Percentiles rank a stretch among this genome's conserved stretches.
Conservation (phyloP, 2,888 invertebrate genomes). For the Phania funesta region DNA sequence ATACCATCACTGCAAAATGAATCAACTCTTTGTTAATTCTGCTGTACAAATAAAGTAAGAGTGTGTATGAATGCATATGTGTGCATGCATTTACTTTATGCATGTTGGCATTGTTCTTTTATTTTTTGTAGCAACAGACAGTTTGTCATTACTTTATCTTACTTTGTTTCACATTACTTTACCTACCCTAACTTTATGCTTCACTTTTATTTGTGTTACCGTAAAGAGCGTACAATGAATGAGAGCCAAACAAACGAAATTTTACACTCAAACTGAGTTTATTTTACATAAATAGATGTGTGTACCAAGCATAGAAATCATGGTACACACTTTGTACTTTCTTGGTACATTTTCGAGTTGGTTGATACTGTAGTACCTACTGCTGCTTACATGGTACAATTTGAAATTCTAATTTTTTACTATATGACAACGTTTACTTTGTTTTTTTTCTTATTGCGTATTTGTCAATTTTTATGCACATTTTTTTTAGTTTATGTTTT, state of each 20-base stretch:
- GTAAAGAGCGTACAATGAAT: conserved; percentile 25
- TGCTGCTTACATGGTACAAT: too few relatives aligned
- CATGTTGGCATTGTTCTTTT: neutral
- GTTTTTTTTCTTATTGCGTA: too few relatives aligned
- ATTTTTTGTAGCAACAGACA: conserved; percentile 31
- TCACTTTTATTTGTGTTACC: conserved; percentile 32
- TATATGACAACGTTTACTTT: too few relatives aligned
- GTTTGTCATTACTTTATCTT: conserved; percentile 44
- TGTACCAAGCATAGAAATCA: too few relatives aligned
- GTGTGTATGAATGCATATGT: neutral
- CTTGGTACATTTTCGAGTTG: too few relatives aligned
- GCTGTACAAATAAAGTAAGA: neutral
- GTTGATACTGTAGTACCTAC: too few relatives aligned
- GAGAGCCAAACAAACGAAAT: conserved; percentile 11
- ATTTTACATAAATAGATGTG: too few relatives aligned
- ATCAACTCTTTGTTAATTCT: conserved; percentile 39
- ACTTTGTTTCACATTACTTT: conserved; percentile 50
- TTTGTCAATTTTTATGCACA: too few relatives aligned
- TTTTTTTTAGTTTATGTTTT: too few relatives aligned
- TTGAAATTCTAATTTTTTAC: too few relatives aligned
- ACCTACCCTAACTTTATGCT: conserved; percentile 63
- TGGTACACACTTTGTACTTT: too few relatives aligned
- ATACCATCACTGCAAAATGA: conserved; percentile 5
- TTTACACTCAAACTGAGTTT: conserved; percentile 47
- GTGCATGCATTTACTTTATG: neutral